Evolutionary conservation across 2,113 vertebrate species (phyloP).

Genomic region (Rhinogobius similis): DNA sequence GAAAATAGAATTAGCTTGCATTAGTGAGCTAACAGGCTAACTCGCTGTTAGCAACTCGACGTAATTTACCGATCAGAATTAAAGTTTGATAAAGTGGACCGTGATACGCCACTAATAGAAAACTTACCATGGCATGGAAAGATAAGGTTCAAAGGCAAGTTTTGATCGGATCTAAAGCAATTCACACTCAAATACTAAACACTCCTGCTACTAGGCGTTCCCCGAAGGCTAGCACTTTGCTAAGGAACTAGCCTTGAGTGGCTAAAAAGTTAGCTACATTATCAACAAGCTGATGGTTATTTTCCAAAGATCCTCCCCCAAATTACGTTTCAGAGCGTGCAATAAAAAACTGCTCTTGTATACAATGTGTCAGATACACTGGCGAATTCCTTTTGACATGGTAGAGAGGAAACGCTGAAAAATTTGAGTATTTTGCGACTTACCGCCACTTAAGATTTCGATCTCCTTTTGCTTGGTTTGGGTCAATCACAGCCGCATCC

Average conservation of each 20-base stretch:
- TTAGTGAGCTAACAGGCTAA: conserved; percentile 53
- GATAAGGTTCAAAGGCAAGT: accelerated
- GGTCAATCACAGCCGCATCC: conserved; percentile 78
- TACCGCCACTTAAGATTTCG: conserved; percentile 74
- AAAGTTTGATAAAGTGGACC: not conserved
- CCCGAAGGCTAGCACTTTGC: conserved; percentile 59
- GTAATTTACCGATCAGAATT: conserved; percentile 23
- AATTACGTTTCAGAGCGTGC: not conserved
- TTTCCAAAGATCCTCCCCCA: conserved; percentile 21
- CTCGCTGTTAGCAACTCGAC: conserved; percentile 42
- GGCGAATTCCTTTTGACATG: not conserved
- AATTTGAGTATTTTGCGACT: conserved; percentile 57
- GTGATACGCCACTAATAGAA: not conserved
- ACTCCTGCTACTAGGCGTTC: conserved; percentile 67
- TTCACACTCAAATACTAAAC: conserved; percentile 9
- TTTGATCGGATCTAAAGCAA: not conserved
- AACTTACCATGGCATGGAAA: accelerated
- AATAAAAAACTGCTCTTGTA: not conserved
- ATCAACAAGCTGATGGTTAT: conserved; percentile 66
- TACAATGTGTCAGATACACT: not conserved
- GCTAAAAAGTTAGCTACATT: conserved; percentile 65
- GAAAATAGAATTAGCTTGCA: not conserved
- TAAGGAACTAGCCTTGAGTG: conserved; percentile 71
- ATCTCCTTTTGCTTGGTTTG: conserved; percentile 67
- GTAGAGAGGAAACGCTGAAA: not conserved